Conservation (phyloP, 2,113 vertebrate genomes). For the Tragulus kanchil region DNA sequence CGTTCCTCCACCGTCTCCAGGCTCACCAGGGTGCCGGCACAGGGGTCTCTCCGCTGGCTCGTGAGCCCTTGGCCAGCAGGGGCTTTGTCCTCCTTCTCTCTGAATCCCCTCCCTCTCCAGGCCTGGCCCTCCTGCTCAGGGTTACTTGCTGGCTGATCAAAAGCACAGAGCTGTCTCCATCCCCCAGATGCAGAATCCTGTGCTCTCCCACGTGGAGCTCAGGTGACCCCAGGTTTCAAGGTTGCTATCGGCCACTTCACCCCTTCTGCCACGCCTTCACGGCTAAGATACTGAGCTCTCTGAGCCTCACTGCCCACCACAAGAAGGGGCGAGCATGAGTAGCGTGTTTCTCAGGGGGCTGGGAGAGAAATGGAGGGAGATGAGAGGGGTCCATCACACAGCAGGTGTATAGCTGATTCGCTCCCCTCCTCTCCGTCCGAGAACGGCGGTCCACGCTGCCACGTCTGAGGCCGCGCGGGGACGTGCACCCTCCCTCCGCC, state of each 20-base stretch:
- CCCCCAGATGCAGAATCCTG: background rate
- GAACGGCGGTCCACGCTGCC: fast-evolving
- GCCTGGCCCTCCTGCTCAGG: background rate
- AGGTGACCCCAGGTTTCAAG: background rate
- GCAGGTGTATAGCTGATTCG: fast-evolving
- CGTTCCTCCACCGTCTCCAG: fast-evolving
- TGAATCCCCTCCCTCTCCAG: background rate
- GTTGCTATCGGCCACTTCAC: background rate
- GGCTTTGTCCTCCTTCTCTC: background rate
- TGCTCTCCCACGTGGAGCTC: background rate
- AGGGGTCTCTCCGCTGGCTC: background rate
- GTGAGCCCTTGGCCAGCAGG: fast-evolving
- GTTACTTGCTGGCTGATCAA: background rate
- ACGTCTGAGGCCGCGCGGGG: fast-evolving
- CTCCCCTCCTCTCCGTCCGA: too few relatives aligned
- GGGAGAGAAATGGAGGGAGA: fast-evolving
- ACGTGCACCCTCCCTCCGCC: background rate
- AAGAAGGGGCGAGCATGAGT: fast-evolving
- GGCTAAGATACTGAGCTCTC: background rate
- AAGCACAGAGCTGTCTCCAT: background rate
- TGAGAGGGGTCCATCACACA: fast-evolving
- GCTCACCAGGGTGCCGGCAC: fast-evolving
- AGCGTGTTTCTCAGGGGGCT: fast-evolving
- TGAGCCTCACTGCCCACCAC: background rate
- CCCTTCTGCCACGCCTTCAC: background rate